Evolutionary conservation across 2,888 invertebrate genomes (phyloP).

Genomic region (Lomographa bimaculata): DNA sequence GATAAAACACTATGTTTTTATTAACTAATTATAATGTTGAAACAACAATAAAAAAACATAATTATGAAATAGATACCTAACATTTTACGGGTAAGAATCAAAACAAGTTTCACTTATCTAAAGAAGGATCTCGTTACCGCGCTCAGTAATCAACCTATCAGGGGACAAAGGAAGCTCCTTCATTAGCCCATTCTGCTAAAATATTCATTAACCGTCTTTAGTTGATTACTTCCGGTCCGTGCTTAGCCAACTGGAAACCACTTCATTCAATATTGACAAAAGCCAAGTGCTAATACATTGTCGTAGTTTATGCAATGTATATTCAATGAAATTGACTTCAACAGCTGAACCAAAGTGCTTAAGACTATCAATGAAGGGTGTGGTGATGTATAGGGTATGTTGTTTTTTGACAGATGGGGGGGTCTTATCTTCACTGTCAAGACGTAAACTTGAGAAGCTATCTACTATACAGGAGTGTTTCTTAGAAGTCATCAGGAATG

Average conservation of each 20-base stretch:
- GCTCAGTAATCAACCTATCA: slow-evolving; percentile 68
- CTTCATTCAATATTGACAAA: slow-evolving; percentile 33
- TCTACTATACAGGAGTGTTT: no score
- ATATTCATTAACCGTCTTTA: slow-evolving; percentile 68
- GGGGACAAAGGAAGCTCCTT: slow-evolving; percentile 73
- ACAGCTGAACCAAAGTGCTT: neutral
- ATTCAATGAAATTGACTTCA: slow-evolving; percentile 5
- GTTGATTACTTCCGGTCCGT: slow-evolving; percentile 42
- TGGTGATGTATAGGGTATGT: neutral
- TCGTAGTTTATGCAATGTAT: slow-evolving; percentile 8
- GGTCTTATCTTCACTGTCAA: no score
- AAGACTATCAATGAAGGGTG: neutral
- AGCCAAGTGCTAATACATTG: slow-evolving; percentile 19
- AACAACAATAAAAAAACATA: no score
- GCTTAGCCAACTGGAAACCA: slow-evolving; percentile 24
- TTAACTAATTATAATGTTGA: no score
- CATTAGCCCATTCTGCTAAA: slow-evolving; percentile 72
- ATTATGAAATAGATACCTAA: no score
- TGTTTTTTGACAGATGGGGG: slow-evolving; percentile 2
- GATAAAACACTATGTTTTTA: no score
- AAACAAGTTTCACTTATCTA: neutral
- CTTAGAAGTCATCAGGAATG: no score
- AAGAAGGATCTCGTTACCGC: slow-evolving; percentile 8
- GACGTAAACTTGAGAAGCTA: no score
- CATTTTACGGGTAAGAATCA: no score